Percentiles rank a stretch among this genome's conserved stretches.
Evolutionary conservation across 2,888 invertebrate genomes (phyloP).

Genomic region (Polydrusus cervinus): DNA sequence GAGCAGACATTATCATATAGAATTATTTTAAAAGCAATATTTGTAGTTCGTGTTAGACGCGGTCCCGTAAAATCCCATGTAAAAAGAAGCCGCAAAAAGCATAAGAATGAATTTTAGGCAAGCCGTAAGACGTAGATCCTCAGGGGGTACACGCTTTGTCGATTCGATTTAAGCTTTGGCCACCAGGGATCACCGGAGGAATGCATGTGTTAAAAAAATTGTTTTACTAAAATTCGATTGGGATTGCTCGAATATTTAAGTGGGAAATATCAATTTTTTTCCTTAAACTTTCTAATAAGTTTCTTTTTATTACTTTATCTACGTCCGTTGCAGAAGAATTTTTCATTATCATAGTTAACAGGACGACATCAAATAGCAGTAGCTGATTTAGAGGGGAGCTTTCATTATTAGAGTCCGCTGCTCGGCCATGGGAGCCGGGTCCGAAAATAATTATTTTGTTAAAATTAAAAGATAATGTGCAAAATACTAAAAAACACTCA

Average conservation of each 20-base stretch:
- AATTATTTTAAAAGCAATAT: conserved; percentile 57
- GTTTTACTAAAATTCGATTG: background rate
- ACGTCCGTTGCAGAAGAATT: too few species aligned
- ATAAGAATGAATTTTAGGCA: conserved; percentile 59
- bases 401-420: too few species aligned
- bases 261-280: too few species aligned
- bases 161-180: conserved; percentile 62
- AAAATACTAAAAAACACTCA: too few species aligned
- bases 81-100: conserved; percentile 58
- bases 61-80: conserved; percentile 59
- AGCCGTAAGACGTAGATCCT: conserved; percentile 62
- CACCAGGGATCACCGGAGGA: conserved; percentile 57
- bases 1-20: conserved; percentile 54
- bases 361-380: too few species aligned
- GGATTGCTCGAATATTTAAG: background rate
- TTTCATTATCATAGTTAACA: too few species aligned
- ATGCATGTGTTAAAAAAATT: conserved; percentile 18
- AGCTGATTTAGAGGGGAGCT: too few species aligned
- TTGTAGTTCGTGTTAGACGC: conserved; percentile 64
- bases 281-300: too few species aligned
- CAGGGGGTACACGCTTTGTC: conserved; percentile 61
- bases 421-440: too few species aligned
- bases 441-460: too few species aligned
- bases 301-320: too few species aligned
- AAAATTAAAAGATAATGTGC: too few species aligned